Conservation (phyloP, 2,888 invertebrate genomes). For the Glomeris marginata region DNA sequence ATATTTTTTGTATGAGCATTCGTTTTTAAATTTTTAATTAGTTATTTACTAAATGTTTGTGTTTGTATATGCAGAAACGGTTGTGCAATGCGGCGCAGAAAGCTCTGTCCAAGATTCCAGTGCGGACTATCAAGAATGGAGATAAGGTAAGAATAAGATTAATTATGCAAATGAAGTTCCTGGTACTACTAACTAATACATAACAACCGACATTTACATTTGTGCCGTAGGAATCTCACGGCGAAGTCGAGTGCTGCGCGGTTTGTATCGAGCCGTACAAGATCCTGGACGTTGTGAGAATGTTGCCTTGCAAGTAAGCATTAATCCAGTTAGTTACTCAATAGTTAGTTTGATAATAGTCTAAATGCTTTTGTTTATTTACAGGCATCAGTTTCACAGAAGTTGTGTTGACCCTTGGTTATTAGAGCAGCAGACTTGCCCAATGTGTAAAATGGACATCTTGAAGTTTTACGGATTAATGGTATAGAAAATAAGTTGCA, state of each 20-base stretch:
- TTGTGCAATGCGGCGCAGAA: slow-evolving; percentile 86
- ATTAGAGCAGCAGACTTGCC: slow-evolving; percentile 84
- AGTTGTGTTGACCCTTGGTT: slow-evolving; percentile 93
- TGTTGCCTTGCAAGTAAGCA: slow-evolving; percentile 78
- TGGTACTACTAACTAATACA: background rate
- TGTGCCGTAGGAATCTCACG: slow-evolving; percentile 48
- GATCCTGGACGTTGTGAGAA: slow-evolving; percentile 67
- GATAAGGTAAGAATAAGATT: slow-evolving; percentile 33
- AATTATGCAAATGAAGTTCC: background rate
- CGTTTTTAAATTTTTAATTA: background rate
- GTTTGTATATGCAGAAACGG: slow-evolving; percentile 49
- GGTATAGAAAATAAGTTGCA: slow-evolving; percentile 34
- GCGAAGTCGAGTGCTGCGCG: slow-evolving; percentile 82
- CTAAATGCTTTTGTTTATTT: slow-evolving; percentile 21
- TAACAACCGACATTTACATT: slow-evolving; percentile 6
- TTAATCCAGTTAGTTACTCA: background rate
- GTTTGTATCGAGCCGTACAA: slow-evolving; percentile 90
- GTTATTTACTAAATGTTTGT: slow-evolving; percentile 1
- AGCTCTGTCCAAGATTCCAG: slow-evolving; percentile 82
- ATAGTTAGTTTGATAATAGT: background rate
- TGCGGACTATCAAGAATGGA: slow-evolving; percentile 67
- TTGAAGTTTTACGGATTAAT: slow-evolving; percentile 75
- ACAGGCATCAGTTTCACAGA: slow-evolving; percentile 88
- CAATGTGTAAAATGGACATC: slow-evolving; percentile 95
- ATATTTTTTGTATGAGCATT: background rate